Evolutionary conservation across 2,888 invertebrate genomes (phyloP).

Genomic region (Chelonus formosanus): DNA sequence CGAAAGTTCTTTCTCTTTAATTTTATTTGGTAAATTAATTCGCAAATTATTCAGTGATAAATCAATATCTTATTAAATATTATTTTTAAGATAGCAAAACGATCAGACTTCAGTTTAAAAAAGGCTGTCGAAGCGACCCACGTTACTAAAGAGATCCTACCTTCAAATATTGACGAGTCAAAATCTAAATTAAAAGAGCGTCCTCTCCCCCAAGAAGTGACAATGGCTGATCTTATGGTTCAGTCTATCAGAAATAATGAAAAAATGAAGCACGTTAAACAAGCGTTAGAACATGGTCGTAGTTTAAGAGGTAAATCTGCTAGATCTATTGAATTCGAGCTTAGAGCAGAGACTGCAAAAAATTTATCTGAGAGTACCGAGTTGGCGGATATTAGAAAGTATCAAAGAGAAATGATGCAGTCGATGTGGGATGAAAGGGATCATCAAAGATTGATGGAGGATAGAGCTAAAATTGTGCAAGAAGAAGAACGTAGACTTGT

Average conservation of each 20-base stretch:
- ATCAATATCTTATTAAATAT: slow-evolving; percentile 15
- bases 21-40: no score
- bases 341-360: slow-evolving; percentile 63
- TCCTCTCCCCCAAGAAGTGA: slow-evolving; percentile 29
- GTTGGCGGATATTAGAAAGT: slow-evolving; percentile 62
- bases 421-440: slow-evolving; percentile 55
- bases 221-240: slow-evolving; percentile 51
- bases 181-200: slow-evolving; percentile 40
- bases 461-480: slow-evolving; percentile 63
- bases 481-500: slow-evolving; percentile 68
- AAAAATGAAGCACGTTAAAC: slow-evolving; percentile 48
- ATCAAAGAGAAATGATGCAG: slow-evolving; percentile 55
- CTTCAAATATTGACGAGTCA: slow-evolving; percentile 43
- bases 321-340: slow-evolving; percentile 71
- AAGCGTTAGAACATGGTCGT: slow-evolving; percentile 59
- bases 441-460: slow-evolving; percentile 65
- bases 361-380: slow-evolving; percentile 68
- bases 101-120: slow-evolving; percentile 71
- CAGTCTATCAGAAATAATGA: slow-evolving; percentile 55
- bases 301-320: slow-evolving; percentile 79
- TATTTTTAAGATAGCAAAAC: slow-evolving; percentile 66
- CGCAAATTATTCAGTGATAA: no score
- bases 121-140: slow-evolving; percentile 73
- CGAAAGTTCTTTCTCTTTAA: no score
- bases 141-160: slow-evolving; percentile 72